Evolutionary conservation across 1,140 invertebrate species (phyloP), one percentile per base, ranked within the genome.

Genomic region (Lasioglossum albipes): DNA sequence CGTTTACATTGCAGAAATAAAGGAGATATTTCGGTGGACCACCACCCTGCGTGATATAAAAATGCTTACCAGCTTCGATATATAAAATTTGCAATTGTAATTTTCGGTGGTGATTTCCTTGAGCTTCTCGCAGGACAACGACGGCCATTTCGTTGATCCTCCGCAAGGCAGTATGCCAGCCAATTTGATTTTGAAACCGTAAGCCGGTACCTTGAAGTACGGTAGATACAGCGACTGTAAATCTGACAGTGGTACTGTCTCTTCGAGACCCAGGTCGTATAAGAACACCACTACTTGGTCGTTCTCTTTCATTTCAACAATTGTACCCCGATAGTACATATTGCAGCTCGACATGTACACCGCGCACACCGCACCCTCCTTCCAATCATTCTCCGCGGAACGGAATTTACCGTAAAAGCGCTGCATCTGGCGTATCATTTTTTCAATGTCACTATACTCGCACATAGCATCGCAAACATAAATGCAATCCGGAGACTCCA

Each of bases 121-220:
- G 2, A 95, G 88, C 73, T 90, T 94, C 59, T 94, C 90, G 62
- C 93, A 94, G 0, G 95, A 94, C 0, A 94, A 84, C 0, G 91
- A 92, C 0, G 94, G 93, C 95, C 95, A 95, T 2, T 88, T 87
- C 0, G 90, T 82, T 18, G 84, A 86, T 0, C 94, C 94, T 3
- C 94, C 93, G 0, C 94, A 94, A 0, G 95, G 94, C 16, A 89
- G 84, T 20, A 96, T 94, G 13, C 95, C 95, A 7, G 88, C 93
- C 5, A 96, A 82, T 84, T 94, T 94, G 71, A 95, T 94, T 84
- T 93, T 94, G 31, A 95, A 92, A 2, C 93, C 92, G 12, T 94
- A 92, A 59, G 94, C 90, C 10, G 92, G 92, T 3, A 93, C 80
- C 0, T 87, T 70, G 0, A 86, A 69, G 54, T 95, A 95, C 31